A percentile compares a stretch with the other conserved stretches of the same genome.
Conservation (phyloP, 2,888 invertebrate genomes). For the Heterodera filipjevi region DNA sequence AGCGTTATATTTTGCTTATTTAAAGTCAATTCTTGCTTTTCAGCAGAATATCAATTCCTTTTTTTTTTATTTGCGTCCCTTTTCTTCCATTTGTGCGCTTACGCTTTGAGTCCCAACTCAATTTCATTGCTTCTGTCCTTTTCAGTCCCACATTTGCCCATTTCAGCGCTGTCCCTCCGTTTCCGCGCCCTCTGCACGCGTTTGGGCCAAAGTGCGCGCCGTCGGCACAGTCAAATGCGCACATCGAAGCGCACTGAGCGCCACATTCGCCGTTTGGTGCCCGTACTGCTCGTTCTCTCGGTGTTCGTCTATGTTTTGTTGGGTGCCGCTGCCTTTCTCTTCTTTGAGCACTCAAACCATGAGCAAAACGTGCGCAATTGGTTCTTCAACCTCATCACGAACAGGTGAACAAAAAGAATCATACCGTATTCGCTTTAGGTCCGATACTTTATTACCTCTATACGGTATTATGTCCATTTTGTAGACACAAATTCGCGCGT, state of each 20-base stretch:
- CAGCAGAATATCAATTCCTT: neutral
- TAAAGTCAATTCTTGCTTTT: neutral
- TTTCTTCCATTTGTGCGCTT: too few relatives aligned
- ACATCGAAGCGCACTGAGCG: conserved; percentile 12
- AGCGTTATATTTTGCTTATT: too few relatives aligned
- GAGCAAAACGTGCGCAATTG: conserved; percentile 45
- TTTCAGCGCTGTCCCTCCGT: neutral
- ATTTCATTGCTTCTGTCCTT: too few relatives aligned
- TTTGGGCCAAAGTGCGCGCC: neutral
- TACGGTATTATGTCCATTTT: conserved; percentile 25
- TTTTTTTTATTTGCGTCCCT: neutral
- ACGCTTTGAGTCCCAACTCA: too few relatives aligned
- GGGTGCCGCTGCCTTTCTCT: conserved; percentile 55
- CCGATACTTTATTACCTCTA: neutral
- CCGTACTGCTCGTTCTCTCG: conserved; percentile 21
- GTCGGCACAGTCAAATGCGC: conserved; percentile 13
- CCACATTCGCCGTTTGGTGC: conserved; percentile 20
- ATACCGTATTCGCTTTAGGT: neutral
- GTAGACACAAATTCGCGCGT: conserved; percentile 52
- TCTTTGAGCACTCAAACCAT: conserved; percentile 51
- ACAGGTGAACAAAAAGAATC: conserved; percentile 41
- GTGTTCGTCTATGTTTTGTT: conserved; percentile 49
- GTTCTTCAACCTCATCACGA: conserved; percentile 49
- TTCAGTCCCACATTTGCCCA: neutral
- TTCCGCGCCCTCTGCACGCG: neutral